Evolutionary conservation across 2,797 vertebrate species (phyloP), one percentile per base, ranked within the genome.

Genomic region (Lophius americanus): DNA sequence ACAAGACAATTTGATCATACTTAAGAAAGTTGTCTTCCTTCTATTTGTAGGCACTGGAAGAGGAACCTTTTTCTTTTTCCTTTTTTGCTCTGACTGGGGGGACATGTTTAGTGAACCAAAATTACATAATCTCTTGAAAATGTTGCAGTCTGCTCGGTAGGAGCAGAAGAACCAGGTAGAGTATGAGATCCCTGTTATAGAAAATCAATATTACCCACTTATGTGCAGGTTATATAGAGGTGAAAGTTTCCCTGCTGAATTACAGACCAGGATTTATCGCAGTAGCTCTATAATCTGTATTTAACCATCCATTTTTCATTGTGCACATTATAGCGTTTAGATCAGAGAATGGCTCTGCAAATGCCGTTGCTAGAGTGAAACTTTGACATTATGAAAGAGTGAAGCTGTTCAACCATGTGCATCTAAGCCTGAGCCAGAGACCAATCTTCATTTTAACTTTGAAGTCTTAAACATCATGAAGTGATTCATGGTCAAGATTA

Each of bases 271-370:
- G 75, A 87, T 87, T 81, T 64, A 83, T 86, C 75, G 68, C 72
- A 62, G 47, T 44, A 51, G 57, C 49, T 67, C 51, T 64, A 48
- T 85, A 70, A 87, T 86, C 63, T 76, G 60, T 76, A 69, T 84
- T 84, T 84, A 85, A 84, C 73, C 72, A 85, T 69, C 80, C 77
- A 79, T 89, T 84, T 71, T 60, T 84, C 82, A 81, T 37, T 48
- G 35, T 65, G 75, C 42, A 68, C 67, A 78, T 84, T 60, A 74
- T 14, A n/a, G 23, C 65, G 44, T 72, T 76, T 71, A 58, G 73
- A 83, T 79, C 73, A 63, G 70, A 80, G 55, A 84, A 74, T 64
- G 73, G 82, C 82, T 83, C 64, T 35, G 53, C 53, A 61, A 69
- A 62, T 53, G 51, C 50, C 64, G 47, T 69, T 6, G 32, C 51